Evolutionary conservation across 2,113 vertebrate genomes (phyloP).

Genomic region (Phoenicopterus ruber): DNA sequence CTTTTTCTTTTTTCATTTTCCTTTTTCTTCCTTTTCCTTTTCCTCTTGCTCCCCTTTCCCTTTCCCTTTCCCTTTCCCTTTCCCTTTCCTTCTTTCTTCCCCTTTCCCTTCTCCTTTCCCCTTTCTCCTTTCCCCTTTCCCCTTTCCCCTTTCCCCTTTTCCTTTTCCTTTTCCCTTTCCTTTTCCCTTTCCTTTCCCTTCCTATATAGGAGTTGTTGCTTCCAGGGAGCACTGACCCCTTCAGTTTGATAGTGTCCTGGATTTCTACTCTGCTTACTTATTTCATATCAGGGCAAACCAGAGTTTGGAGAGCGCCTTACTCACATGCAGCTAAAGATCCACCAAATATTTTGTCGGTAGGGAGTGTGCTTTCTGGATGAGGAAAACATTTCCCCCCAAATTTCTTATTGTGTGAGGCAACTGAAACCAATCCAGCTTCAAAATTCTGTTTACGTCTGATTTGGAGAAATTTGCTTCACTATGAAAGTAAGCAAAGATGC

Average conservation of each 20-base stretch:
- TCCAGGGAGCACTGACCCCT: background rate
- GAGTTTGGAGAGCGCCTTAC: background rate
- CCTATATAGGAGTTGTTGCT: background rate
- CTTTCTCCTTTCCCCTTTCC: rapidly evolving
- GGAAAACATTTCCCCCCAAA: background rate
- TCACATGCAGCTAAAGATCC: background rate
- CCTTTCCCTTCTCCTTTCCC: no score
- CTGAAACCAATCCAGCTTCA: background rate
- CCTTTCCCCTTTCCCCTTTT: rapidly evolving
- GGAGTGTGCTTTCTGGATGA: background rate
- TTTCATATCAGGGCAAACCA: background rate
- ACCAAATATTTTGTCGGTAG: background rate
- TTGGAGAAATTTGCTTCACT: background rate
- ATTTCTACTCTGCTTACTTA: background rate
- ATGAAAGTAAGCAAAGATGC: background rate
- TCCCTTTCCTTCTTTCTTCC: no score
- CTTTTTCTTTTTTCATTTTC: no score
- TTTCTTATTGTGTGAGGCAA: background rate
- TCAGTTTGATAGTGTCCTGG: background rate
- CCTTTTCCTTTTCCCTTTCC: no score
- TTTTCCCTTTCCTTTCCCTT: background rate
- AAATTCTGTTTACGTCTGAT: background rate
- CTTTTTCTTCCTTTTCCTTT: rapidly evolving
- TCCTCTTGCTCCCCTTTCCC: background rate
- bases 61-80: rapidly evolving